Percentiles rank a stretch among this genome's conserved stretches.
Evolutionary conservation across 2,113 vertebrate genomes (phyloP).

Genomic region (Ochotona princeps): DNA sequence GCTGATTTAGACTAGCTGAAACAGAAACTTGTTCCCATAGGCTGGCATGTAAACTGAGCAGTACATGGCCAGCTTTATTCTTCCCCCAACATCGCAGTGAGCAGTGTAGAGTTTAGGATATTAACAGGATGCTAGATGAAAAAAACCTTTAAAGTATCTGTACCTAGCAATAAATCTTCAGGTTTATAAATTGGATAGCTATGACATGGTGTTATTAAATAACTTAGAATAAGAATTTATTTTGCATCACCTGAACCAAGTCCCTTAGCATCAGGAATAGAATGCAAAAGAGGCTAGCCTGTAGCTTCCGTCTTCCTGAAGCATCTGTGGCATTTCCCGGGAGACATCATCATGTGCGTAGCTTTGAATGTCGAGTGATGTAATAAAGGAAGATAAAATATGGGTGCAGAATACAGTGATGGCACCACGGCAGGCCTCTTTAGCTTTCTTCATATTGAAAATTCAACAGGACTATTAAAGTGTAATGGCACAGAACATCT

Average conservation of each 20-base stretch:
- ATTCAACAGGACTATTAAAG: slow-evolving; percentile 84
- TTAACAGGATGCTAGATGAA: slow-evolving; percentile 50
- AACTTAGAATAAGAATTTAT: slow-evolving; percentile 47
- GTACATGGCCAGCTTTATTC: slow-evolving; percentile 21
- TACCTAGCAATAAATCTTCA: slow-evolving; percentile 27
- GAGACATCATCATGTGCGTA: slow-evolving; percentile 49
- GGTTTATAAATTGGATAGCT: slow-evolving; percentile 10
- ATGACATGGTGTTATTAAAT: background rate
- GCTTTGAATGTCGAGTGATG: slow-evolving; percentile 73
- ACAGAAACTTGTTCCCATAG: slow-evolving; percentile 33
- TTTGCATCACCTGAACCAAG: slow-evolving; percentile 22
- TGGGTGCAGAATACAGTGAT: slow-evolving; percentile 53
- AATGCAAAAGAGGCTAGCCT: slow-evolving; percentile 38
- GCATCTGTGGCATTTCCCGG: slow-evolving; percentile 53
- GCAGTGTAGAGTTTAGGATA: background rate
- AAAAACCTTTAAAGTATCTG: slow-evolving; percentile 45
- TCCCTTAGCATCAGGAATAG: background rate
- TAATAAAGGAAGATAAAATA: slow-evolving; percentile 75
- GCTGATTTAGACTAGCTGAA: background rate
- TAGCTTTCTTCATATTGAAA: slow-evolving; percentile 76
- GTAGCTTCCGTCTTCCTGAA: slow-evolving; percentile 51
- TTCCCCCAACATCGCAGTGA: background rate
- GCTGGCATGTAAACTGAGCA: slow-evolving; percentile 39
- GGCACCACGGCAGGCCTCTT: slow-evolving; percentile 66
- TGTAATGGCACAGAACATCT: slow-evolving; percentile 84